Evolutionary conservation across 2,113 vertebrate species (phyloP).

Genomic region (Prochilodus magdalenae): DNA sequence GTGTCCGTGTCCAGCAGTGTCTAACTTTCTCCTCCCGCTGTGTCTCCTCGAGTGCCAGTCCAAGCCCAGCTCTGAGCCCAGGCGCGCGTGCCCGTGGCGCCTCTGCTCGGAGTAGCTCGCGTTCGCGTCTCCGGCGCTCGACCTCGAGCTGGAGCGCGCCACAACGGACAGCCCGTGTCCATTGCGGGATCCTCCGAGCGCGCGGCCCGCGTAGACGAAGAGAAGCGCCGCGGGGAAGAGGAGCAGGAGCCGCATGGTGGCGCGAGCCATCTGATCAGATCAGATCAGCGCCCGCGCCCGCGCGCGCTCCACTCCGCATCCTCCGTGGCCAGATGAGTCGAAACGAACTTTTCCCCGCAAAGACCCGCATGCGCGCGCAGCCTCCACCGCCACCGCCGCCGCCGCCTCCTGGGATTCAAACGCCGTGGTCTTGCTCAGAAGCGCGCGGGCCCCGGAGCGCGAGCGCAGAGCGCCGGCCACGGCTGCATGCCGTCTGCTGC

Average conservation of each 20-base stretch:
- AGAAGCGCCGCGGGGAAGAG: background rate
- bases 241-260: background rate
- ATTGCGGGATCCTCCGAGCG: background rate
- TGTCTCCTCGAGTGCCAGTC: background rate
- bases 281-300: background rate
- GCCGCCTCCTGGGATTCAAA: background rate
- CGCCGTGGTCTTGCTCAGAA: background rate
- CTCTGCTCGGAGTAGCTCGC: background rate
- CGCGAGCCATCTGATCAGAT: background rate
- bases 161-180: background rate
- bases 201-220: background rate
- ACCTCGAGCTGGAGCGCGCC: background rate
- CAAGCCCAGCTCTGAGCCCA: background rate
- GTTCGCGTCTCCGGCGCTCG: background rate
- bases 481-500: background rate
- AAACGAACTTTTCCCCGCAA: background rate
- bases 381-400: background rate
- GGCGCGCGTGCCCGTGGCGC: background rate
- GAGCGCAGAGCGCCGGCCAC: background rate
- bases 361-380: background rate
- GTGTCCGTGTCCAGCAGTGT: background rate
- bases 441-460: background rate
- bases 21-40: background rate
- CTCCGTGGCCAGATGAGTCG: background rate
- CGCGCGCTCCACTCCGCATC: background rate